Evolutionary conservation across 2,797 vertebrate genomes (phyloP).

Genomic region (Cyclopterus lumpus): DNA sequence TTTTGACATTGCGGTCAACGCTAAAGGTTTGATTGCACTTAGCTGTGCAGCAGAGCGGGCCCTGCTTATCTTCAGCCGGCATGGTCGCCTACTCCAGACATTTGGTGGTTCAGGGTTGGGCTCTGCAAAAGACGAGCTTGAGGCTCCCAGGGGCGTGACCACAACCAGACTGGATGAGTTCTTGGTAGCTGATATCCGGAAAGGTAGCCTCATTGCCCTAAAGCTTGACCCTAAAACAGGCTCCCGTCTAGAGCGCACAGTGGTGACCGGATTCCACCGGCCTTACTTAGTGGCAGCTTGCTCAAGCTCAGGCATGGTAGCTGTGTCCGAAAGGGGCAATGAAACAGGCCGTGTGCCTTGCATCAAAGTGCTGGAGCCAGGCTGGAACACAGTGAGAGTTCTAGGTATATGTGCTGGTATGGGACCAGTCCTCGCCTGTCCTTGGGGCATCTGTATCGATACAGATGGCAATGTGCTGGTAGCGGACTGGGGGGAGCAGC

Average conservation of each 20-base stretch:
- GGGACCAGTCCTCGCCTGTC: slow-evolving; percentile 82
- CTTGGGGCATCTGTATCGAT: slow-evolving; percentile 88
- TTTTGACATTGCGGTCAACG: slow-evolving; percentile 87
- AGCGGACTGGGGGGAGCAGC: slow-evolving; percentile 85
- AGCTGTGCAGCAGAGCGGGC: slow-evolving; percentile 83
- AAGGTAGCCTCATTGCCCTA: slow-evolving; percentile 81
- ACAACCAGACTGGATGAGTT: slow-evolving; percentile 82
- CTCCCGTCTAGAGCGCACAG: slow-evolving; percentile 78
- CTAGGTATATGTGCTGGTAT: slow-evolving; percentile 81
- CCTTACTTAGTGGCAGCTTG: slow-evolving; percentile 85
- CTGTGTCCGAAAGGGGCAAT: slow-evolving; percentile 84
- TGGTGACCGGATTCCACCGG: slow-evolving; percentile 85
- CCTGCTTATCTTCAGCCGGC: slow-evolving; percentile 84
- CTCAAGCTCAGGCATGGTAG: slow-evolving; percentile 78
- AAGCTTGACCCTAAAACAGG: slow-evolving; percentile 81
- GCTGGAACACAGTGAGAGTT: slow-evolving; percentile 84
- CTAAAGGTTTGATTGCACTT: slow-evolving; percentile 84
- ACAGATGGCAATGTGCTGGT: slow-evolving; percentile 83
- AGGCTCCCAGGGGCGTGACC: slow-evolving; percentile 85
- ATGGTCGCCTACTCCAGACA: slow-evolving; percentile 84
- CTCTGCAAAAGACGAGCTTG: slow-evolving; percentile 79
- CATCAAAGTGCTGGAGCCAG: slow-evolving; percentile 84
- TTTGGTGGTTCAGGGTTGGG: slow-evolving; percentile 76
- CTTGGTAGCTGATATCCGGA: slow-evolving; percentile 85
- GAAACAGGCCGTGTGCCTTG: slow-evolving; percentile 82